phyloP scores from a whole-genome alignment of 2,113 vertebrate species.

The Prietella phreatophila region DNA sequence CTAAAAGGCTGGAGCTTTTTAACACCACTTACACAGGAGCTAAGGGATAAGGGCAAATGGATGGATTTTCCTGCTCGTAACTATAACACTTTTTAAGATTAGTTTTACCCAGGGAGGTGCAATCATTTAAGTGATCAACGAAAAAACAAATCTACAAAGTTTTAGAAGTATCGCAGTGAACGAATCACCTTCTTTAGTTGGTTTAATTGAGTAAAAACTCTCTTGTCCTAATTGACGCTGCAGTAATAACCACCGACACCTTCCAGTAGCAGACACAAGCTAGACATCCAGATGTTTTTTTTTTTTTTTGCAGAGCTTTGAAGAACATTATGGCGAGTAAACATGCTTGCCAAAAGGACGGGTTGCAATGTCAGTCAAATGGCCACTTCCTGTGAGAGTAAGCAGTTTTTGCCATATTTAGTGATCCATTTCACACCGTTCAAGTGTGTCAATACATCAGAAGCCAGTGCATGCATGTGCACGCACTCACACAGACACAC shows the following conservation, averaged over 20 bases:
- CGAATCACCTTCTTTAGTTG: background rate
- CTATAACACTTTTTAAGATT: conserved; percentile 1
- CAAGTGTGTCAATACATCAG: background rate
- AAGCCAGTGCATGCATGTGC: background rate
- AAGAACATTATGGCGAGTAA: background rate
- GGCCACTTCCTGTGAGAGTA: background rate
- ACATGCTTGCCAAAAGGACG: background rate
- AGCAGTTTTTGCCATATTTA: background rate
- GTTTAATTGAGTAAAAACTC: background rate
- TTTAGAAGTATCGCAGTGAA: background rate
- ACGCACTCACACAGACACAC: no score
- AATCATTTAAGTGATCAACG: background rate
- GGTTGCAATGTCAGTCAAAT: background rate
- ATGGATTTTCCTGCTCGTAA: background rate
- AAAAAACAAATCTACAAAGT: background rate
- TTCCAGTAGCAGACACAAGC: background rate
- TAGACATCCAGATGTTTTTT: background rate
- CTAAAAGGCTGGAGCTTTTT: conserved; percentile 18
- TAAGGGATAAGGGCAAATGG: background rate
- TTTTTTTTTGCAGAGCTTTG: background rate
- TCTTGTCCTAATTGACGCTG: background rate
- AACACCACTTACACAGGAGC: background rate
- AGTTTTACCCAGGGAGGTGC: background rate
- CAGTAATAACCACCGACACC: background rate
- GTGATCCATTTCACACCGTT: background rate